Percentiles rank a stretch among this genome's conserved stretches.
phyloP scores from a whole-genome alignment of 2,113 vertebrate species.

The Pelobates fuscus region DNA sequence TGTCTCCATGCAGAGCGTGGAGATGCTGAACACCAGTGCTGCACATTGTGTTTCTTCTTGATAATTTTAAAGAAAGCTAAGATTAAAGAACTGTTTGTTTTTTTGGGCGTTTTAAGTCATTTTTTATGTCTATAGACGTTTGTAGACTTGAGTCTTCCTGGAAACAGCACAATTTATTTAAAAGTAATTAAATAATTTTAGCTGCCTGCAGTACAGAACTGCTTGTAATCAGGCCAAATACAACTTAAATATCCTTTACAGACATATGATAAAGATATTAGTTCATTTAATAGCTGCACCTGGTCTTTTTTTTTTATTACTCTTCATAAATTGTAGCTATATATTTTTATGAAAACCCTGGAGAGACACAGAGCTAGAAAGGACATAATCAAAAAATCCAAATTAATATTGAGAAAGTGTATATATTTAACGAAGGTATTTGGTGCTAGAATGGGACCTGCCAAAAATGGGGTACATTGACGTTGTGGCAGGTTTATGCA shows the following conservation, averaged over 20 bases:
- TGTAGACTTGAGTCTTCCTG: not conserved
- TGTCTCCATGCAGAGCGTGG: too few relatives aligned
- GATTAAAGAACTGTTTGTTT: too few relatives aligned
- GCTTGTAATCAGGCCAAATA: not conserved
- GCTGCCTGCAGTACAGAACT: not conserved
- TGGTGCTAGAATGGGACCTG: too few relatives aligned
- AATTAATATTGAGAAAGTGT: not conserved
- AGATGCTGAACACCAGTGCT: too few relatives aligned
- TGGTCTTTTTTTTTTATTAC: not conserved
- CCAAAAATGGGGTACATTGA: too few relatives aligned
- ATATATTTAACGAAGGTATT: too few relatives aligned
- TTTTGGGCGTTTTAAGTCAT: too few relatives aligned
- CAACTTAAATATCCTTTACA: not conserved
- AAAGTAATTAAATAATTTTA: not conserved
- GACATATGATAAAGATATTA: not conserved
- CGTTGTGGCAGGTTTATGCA: too few relatives aligned
- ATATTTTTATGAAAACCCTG: not conserved
- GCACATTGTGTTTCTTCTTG: too few relatives aligned
- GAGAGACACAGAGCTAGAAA: not conserved
- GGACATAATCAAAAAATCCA: not conserved
- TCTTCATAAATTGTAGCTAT: not conserved
- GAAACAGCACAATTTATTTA: not conserved
- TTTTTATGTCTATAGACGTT: not conserved
- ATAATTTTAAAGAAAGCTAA: too few relatives aligned
- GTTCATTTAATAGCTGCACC: not conserved